A percentile compares a stretch with the other conserved stretches of the same genome.
Evolutionary conservation across 1,140 invertebrate species (phyloP).

Genomic region (Pseudachorutes palmiensis): DNA sequence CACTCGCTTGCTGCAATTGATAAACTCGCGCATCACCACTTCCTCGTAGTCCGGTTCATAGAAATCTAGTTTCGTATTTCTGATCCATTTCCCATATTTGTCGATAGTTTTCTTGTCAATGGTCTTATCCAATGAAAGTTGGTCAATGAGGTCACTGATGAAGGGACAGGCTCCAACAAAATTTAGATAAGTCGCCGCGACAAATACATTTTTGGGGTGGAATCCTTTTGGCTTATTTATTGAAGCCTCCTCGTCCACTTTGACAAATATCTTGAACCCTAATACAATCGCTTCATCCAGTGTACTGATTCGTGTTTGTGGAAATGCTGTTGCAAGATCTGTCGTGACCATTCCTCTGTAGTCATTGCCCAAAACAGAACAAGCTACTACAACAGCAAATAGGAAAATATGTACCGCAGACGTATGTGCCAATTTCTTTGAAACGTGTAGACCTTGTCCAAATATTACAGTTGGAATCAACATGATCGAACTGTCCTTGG

Average conservation of each 20-base stretch:
- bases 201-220: no score
- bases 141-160: no score
- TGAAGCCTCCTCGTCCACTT: not conserved
- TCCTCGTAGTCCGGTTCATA: not conserved
- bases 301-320: not conserved
- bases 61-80: not conserved
- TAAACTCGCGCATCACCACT: not conserved
- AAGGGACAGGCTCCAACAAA: no score
- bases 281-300: not conserved
- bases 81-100: not conserved
- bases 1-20: not conserved
- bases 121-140: no score
- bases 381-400: not conserved
- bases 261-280: not conserved
- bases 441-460: not conserved
- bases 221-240: no score
- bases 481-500: not conserved
- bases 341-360: not conserved
- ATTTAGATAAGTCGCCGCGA: no score
- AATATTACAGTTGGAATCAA: not conserved
- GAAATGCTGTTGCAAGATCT: not conserved
- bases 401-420: not conserved
- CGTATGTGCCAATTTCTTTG: not conserved
- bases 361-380: not conserved
- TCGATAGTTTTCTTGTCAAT: not conserved